Evolutionary conservation across 2,888 invertebrate genomes (phyloP).

Genomic region (Hyalella azteca): DNA sequence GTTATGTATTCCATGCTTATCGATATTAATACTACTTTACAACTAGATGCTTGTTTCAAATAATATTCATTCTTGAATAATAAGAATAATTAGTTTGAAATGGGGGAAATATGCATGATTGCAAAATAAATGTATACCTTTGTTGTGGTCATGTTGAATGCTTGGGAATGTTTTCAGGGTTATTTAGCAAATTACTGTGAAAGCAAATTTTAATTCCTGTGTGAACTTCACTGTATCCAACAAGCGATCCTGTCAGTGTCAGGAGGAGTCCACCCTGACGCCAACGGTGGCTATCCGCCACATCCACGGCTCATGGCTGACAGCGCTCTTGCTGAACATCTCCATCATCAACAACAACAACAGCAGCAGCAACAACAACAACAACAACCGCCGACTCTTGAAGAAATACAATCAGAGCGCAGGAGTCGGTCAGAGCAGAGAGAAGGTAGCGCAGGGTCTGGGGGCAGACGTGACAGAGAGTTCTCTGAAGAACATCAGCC

Average conservation of each 20-base stretch:
- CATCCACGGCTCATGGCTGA: neutral
- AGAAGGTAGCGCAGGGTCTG: neutral
- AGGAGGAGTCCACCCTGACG: neutral
- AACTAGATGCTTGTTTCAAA: no score
- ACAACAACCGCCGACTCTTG: neutral
- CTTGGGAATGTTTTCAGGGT: no score
- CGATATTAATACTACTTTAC: no score
- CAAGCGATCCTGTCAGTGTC: constrained; percentile 13
- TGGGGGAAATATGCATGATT: no score
- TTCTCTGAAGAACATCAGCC: constrained; percentile 3
- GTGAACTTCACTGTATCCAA: constrained; percentile 21
- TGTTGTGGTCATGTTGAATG: no score
- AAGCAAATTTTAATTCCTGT: no score
- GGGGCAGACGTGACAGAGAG: constrained; percentile 24
- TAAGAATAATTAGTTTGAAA: no score
- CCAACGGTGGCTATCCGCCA: neutral
- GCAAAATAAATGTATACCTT: no score
- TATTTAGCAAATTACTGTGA: no score
- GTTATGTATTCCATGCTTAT: no score
- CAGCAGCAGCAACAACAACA: neutral
- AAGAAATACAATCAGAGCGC: constrained; percentile 4
- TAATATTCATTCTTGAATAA: no score
- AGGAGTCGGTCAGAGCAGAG: constrained; percentile 3
- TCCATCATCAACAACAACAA: neutral
- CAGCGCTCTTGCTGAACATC: neutral